phyloP scores from a whole-genome alignment of 2,888 invertebrate genomes.

The Apodemia zela region DNA sequence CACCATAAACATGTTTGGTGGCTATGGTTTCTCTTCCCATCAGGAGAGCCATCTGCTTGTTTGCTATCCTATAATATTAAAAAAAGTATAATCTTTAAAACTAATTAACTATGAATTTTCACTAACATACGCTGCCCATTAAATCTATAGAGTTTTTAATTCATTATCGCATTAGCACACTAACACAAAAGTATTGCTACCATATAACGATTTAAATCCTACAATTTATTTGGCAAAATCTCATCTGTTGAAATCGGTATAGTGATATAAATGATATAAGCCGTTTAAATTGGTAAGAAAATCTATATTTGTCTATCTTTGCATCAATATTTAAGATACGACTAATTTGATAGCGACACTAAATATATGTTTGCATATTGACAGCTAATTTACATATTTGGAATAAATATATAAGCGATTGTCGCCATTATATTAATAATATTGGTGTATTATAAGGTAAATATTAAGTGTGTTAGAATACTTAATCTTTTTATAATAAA shows the following conservation, averaged over 20 bases:
- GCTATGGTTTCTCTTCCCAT: too few species aligned
- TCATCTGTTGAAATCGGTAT: background rate
- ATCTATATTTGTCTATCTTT: background rate
- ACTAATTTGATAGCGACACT: background rate
- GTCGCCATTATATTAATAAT: conserved; percentile 54
- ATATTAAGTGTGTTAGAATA: conserved; percentile 39
- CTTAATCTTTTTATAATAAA: conserved; percentile 43
- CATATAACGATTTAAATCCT: background rate
- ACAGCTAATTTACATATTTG: conserved; percentile 6
- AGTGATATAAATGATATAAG: background rate
- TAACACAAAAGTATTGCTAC: background rate
- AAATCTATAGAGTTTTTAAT: too few species aligned
- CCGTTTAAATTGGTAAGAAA: background rate
- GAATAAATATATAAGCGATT: conserved; percentile 4
- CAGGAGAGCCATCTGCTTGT: too few species aligned
- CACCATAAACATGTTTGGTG: too few species aligned
- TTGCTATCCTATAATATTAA: too few species aligned
- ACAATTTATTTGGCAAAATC: background rate
- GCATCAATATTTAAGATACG: conserved; percentile 1
- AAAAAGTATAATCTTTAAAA: too few species aligned
- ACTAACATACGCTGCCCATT: too few species aligned
- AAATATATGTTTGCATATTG: conserved; percentile 10
- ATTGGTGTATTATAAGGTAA: conserved; percentile 54
- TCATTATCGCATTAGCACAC: background rate
- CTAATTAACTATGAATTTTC: too few species aligned